Percentiles rank a stretch among this genome's conserved stretches.
These are phyloP conservation scores for Hanleya hanleyi DNA, from an alignment of 2,888 invertebrate species.

Conservation along the genomic window DNA sequence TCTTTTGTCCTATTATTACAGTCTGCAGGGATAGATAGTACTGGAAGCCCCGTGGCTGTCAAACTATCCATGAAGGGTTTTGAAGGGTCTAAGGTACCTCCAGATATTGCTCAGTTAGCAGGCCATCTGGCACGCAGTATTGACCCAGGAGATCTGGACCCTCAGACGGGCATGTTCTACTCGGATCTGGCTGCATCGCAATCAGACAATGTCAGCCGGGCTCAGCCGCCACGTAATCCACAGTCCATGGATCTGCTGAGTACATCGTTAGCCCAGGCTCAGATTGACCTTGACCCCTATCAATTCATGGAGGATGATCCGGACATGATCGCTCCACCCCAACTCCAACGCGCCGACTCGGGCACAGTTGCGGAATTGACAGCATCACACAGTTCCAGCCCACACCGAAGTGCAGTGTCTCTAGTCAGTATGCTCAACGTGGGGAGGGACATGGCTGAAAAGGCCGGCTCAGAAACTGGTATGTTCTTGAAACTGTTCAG, in stretches of 20 bases:
- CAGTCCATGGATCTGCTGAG: conserved; percentile 55
- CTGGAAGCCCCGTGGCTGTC: too few species aligned
- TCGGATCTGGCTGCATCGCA: conserved; percentile 15
- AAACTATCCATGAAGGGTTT: too few species aligned
- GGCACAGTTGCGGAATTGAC: too few species aligned
- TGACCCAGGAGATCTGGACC: conserved; percentile 64
- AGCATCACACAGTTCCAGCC: background rate
- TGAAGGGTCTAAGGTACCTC: too few species aligned
- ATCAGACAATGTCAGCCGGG: background rate
- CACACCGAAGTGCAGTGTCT: background rate
- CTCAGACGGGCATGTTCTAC: conserved; percentile 65
- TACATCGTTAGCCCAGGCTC: conserved; percentile 67
- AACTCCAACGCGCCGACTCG: too few species aligned
- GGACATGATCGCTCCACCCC: background rate
- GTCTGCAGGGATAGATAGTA: too few species aligned
- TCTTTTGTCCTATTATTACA: too few species aligned
- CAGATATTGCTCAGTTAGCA: too few species aligned
- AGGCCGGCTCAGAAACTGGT: background rate
- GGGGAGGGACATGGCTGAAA: background rate
- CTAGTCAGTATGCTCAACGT: background rate
- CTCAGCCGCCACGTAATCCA: background rate
- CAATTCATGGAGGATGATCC: conserved; percentile 64
- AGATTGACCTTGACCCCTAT: conserved; percentile 67
- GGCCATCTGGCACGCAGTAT: too few species aligned
- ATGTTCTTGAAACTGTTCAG: too few species aligned